Percentiles rank a stretch among this genome's conserved stretches.
Conservation (phyloP, 2,113 vertebrate genomes). For the Neofelis nebulosa region DNA sequence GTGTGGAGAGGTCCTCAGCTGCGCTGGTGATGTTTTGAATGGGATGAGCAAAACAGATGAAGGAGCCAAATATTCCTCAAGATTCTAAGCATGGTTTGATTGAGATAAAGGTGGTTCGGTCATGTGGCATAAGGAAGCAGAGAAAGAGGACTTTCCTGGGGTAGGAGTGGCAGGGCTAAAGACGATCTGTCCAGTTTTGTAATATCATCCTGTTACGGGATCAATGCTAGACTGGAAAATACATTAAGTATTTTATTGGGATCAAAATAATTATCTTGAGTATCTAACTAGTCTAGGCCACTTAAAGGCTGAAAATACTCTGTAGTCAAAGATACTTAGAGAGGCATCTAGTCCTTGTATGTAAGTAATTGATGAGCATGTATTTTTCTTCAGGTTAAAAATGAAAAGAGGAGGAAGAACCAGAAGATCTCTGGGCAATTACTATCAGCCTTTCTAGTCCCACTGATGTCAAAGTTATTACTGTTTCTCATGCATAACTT, state of each 20-base stretch:
- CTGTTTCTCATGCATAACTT: not conserved
- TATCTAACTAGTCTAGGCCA: not conserved
- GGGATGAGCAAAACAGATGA: not conserved
- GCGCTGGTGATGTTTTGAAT: not conserved
- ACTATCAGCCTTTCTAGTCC: not conserved
- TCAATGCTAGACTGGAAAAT: not conserved
- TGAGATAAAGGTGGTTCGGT: not conserved
- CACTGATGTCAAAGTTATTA: not conserved
- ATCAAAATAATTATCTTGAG: not conserved
- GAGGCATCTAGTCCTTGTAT: not conserved
- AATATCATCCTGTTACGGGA: not conserved
- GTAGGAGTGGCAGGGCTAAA: not conserved
- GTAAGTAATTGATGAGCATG: not conserved
- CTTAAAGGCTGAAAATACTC: not conserved
- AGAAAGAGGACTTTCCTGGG: not conserved
- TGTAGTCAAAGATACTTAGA: not conserved
- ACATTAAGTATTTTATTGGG: not conserved
- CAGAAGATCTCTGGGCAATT: not conserved
- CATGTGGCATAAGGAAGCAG: not conserved
- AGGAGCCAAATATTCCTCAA: not conserved
- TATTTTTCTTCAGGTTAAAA: not conserved
- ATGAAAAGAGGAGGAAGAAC: not conserved
- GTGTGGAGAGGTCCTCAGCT: not conserved
- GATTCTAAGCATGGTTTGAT: not conserved
- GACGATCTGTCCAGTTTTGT: not conserved